Base-by-base conservation (phyloP, 2,797 vertebrate species). In the Chromobotia macracanthus region DNA sequence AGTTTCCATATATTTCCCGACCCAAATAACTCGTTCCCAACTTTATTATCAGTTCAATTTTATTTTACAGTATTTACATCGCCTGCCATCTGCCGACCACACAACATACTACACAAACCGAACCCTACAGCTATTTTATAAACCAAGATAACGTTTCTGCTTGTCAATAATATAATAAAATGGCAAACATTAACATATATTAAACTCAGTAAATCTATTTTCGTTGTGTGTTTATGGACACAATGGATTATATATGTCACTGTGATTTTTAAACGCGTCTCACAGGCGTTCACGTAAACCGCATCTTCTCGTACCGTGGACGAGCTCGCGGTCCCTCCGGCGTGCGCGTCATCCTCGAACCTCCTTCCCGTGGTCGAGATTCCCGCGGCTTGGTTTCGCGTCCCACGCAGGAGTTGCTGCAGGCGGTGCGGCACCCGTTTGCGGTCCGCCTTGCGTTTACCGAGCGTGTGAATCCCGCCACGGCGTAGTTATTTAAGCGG, bases 331-430 rank as follows among this genome's bases (percentile, higher is more conserved):
- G 11, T 50, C 3, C 1, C 31, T 18, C 15, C 7, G n/a, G 15
- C n/a, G 50, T 9, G 50, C n/a, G 55, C 9, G 7, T 35, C 0
- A 31, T 63, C 16, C 0, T 81, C 84, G 1, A 77, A 89, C 2
- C 96, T 93, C 85, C 93, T 97, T 76, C 96, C 97, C 97, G 98
- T 94, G 0, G 97, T 98, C 80, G 98, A 93, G 86, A 99, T 97
- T 69, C 97, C 97, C 0, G 95, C 94, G 0, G 97, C 96, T 9
- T 96, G 96, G 88, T 96, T 97, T 83, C 92, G 91, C 0, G 93
- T 93, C 72, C 93, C 88, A 0, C 96, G 95, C 69, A 98, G 92
- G 69, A 99, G 94, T 83, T 93, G 95, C 74, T 96, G 92, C 60
- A 98, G 95, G 0, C 94, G 93, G 85, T 91, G 95, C 86, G 96